Percentiles rank a stretch among this genome's conserved stretches.
Conservation (phyloP, 2,888 invertebrate species). For the Alloscopus bannaensis region DNA sequence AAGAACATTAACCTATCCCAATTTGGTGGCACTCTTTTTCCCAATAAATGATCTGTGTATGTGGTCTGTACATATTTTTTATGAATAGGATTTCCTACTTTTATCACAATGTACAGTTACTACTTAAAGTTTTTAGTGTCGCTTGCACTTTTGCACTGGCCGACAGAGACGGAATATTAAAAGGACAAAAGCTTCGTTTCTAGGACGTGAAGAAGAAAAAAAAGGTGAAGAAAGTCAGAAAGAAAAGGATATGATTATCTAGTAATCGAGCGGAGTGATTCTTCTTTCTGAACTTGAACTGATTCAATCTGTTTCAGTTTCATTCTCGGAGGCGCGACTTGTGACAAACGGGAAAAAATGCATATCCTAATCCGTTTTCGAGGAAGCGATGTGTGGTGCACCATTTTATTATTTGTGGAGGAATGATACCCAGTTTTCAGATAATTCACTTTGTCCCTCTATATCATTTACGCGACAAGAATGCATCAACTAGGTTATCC, state of each 20-base stretch:
- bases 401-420: no score
- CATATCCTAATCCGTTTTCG: no score
- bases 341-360: no score
- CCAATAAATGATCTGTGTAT: not conserved
- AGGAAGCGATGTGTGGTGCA: no score
- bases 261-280: not conserved
- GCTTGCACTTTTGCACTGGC: constrained; percentile 31
- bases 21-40: constrained; percentile 15
- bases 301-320: constrained; percentile 11
- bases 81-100: no score
- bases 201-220: not conserved
- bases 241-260: not conserved
- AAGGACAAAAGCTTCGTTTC: not conserved
- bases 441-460: no score
- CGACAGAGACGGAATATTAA: not conserved
- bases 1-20: not conserved
- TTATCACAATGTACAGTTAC: not conserved
- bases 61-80: not conserved
- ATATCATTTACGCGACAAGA: no score
- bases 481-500: no score
- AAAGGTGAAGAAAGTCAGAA: not conserved
- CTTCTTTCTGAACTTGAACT: not conserved
- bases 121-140: constrained; percentile 3
- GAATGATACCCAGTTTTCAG: no score
- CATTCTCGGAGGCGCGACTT: no score